Conservation (phyloP, 1,140 invertebrate genomes). For the Dendrolimus punctatus region DNA sequence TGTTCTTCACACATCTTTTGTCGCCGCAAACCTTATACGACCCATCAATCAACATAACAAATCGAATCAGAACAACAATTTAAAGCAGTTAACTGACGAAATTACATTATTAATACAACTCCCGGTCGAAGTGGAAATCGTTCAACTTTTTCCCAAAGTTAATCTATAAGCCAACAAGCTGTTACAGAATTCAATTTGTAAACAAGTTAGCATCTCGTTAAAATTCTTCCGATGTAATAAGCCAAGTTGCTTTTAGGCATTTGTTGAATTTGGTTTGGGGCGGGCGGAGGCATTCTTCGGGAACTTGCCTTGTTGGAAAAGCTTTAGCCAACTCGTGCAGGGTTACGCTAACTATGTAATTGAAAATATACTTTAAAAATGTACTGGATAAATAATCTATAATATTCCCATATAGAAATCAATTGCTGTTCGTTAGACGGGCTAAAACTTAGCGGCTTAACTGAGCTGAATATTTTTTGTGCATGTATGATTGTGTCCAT, state of each 20-base stretch:
- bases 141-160: constrained; percentile 54
- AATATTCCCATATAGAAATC: no score
- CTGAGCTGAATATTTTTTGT: no score
- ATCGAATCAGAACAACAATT: constrained; percentile 25
- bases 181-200: constrained; percentile 62
- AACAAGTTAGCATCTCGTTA: constrained; percentile 62
- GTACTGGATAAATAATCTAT: no score
- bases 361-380: no score
- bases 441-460: no score
- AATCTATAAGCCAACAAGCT: constrained; percentile 51
- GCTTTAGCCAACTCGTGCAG: constrained; percentile 7
- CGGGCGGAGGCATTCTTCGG: constrained; percentile 4
- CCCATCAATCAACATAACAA: constrained; percentile 10
- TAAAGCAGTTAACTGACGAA: constrained; percentile 10
- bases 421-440: no score
- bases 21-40: neutral
- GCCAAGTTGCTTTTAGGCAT: constrained; percentile 33
- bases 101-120: constrained; percentile 20
- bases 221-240: constrained; percentile 64
- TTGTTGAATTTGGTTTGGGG: constrained; percentile 34
- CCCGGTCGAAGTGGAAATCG: constrained; percentile 45
- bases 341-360: neutral
- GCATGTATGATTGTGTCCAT: no score
- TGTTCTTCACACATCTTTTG: no score
- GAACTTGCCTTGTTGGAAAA: constrained; percentile 9